phyloP scores from a whole-genome alignment of 2,113 vertebrate species.

The Nerophis lumbriciformis region DNA sequence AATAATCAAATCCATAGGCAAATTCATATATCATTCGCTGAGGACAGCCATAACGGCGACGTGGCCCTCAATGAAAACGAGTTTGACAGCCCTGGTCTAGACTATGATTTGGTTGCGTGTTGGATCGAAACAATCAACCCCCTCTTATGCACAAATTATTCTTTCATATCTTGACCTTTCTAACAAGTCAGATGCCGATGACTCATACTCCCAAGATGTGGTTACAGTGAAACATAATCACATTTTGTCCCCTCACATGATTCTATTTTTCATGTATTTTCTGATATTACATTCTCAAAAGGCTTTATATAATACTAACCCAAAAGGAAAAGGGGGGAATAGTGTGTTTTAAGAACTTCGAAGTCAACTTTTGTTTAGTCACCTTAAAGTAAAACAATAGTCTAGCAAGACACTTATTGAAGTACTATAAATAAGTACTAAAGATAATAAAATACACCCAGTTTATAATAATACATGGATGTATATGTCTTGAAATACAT shows the following conservation, averaged over 20 bases:
- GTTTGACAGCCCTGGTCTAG: background rate
- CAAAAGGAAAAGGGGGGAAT: slow-evolving; percentile 17
- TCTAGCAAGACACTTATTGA: background rate
- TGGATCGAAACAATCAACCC: background rate
- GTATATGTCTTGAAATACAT: too few relatives aligned
- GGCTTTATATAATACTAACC: background rate
- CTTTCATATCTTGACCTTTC: slow-evolving; percentile 25
- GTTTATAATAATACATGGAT: too few relatives aligned
- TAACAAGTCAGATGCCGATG: slow-evolving; percentile 47
- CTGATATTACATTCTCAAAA: slow-evolving; percentile 7
- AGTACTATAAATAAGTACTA: background rate
- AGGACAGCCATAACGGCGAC: too few relatives aligned
- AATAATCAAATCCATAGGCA: background rate
- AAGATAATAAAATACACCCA: too few relatives aligned
- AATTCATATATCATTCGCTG: too few relatives aligned
- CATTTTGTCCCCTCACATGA: slow-evolving; percentile 39
- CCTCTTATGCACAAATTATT: background rate
- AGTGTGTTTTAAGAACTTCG: too few relatives aligned
- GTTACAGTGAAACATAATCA: slow-evolving; percentile 24
- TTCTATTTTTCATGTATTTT: slow-evolving; percentile 40
- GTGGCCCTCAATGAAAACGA: background rate
- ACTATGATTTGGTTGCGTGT: background rate
- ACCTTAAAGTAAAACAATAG: too few relatives aligned
- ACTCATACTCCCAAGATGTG: slow-evolving; percentile 40
- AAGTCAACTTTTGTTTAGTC: too few relatives aligned